Conservation (phyloP, 2,888 invertebrate species). For the Dolichopus griseipennis region DNA sequence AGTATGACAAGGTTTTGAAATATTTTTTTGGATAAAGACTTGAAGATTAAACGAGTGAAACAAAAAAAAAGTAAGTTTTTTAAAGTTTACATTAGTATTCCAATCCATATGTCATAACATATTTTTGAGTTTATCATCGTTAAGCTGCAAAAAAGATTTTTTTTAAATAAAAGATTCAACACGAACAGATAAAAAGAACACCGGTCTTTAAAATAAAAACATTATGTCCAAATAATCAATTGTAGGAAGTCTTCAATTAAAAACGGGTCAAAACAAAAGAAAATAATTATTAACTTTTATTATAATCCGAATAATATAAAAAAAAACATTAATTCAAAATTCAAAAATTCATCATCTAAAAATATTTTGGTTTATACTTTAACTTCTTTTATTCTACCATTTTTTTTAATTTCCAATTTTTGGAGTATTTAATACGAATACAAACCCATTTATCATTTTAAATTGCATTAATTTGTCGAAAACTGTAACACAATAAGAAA, state of each 20-base stretch:
- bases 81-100: no score
- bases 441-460: constrained; percentile 13
- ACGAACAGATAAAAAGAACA: neutral
- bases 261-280: neutral
- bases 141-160: no score
- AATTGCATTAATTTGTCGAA: constrained; percentile 19
- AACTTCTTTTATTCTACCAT: neutral
- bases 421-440: neutral
- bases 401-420: neutral
- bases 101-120: no score
- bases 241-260: constrained; percentile 4
- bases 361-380: neutral
- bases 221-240: neutral
- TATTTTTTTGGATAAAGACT: no score
- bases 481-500: constrained; percentile 10
- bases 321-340: neutral
- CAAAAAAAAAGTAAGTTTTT: no score
- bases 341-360: neutral
- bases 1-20: no score
- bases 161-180: neutral
- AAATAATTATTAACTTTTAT: neutral
- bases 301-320: no score
- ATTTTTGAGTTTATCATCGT: no score
- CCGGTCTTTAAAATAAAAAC: neutral
- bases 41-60: no score